Conservation (phyloP, 2,797 vertebrate species). For the Hemibagrus guttatus region DNA sequence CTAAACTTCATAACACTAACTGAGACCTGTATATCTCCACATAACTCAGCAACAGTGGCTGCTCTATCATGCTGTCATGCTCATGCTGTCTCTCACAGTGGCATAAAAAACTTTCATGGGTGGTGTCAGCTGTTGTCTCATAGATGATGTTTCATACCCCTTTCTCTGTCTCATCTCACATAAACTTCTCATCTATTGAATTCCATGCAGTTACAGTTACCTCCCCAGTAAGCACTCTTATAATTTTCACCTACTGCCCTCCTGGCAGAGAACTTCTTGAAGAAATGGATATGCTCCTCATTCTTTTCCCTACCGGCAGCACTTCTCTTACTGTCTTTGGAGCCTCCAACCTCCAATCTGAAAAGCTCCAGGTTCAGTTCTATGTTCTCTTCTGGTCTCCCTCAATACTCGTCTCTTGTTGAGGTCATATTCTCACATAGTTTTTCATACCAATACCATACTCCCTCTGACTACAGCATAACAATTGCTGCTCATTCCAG, state of each 20-base stretch:
- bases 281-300: neutral
- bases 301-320: neutral
- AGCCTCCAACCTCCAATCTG: too few species aligned
- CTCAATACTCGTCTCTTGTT: neutral
- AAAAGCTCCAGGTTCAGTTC: neutral
- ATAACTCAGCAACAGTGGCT: too few species aligned
- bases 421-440: neutral
- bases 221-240: neutral
- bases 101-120: too few species aligned
- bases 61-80: too few species aligned
- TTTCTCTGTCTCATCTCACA: too few species aligned
- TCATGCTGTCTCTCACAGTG: too few species aligned
- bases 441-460: neutral
- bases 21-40: too few species aligned
- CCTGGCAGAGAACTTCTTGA: neutral
- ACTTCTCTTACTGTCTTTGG: neutral
- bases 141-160: too few species aligned
- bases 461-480: neutral
- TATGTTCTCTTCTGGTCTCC: neutral
- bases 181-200: too few species aligned
- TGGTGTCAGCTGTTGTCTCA: too few species aligned
- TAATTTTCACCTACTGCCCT: neutral
- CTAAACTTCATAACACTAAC: too few species aligned
- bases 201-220: too few species aligned
- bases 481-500: neutral